Percentiles rank a stretch among this genome's conserved stretches.
Evolutionary conservation across 2,113 vertebrate genomes (phyloP).

Genomic region (Macquaria ambigua): DNA sequence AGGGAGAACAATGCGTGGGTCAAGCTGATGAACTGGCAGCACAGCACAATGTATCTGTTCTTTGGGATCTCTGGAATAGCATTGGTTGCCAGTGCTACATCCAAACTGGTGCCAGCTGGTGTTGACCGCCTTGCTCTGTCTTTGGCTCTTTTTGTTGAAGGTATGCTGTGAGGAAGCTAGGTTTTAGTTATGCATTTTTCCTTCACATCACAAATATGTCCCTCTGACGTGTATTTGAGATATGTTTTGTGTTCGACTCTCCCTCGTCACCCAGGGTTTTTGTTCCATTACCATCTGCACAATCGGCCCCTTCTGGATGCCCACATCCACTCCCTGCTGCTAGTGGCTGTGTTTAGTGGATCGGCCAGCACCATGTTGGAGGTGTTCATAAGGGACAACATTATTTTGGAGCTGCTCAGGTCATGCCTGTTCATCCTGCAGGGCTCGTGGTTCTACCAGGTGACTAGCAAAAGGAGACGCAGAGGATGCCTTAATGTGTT

Average conservation of each 20-base stretch:
- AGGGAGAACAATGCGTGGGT: constrained; percentile 82
- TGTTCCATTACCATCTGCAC: constrained; percentile 93
- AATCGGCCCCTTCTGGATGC: constrained; percentile 88
- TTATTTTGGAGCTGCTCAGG: constrained; percentile 89
- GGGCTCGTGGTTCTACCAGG: constrained; percentile 98
- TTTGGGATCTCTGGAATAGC: constrained; percentile 87
- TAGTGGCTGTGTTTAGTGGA: constrained; percentile 85
- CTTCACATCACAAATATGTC: not conserved
- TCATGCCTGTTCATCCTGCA: constrained; percentile 89
- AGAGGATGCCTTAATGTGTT: not conserved
- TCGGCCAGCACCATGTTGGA: constrained; percentile 84
- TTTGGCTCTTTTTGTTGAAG: constrained; percentile 90
- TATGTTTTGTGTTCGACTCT: not conserved
- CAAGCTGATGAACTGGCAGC: constrained; percentile 99
- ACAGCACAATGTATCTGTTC: constrained; percentile 98
- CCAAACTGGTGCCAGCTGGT: constrained; percentile 79
- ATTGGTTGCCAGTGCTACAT: constrained; percentile 80
- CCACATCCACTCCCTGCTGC: constrained; percentile 92
- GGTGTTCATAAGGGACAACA: constrained; percentile 87
- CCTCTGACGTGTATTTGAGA: not conserved
- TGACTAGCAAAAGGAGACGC: constrained; percentile 54
- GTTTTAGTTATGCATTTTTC: not conserved
- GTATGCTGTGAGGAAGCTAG: constrained; percentile 66
- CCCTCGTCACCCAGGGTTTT: constrained; percentile 76
- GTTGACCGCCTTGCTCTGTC: constrained; percentile 88